Evolutionary conservation across 2,113 vertebrate species (phyloP).

Genomic region (Castor canadensis): DNA sequence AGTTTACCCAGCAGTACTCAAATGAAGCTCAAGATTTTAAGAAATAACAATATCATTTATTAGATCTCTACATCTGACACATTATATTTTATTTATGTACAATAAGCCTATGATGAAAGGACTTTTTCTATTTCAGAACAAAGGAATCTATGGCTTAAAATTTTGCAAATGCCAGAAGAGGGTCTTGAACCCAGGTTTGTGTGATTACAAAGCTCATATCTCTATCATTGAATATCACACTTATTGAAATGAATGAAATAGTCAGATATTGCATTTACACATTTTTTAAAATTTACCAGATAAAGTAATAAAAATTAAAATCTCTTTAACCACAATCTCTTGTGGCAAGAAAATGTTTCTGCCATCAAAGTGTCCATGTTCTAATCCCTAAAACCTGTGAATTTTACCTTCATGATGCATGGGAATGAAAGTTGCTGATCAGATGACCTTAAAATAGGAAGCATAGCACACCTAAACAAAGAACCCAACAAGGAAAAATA

Average conservation of each 20-base stretch:
- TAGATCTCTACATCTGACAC: not conserved
- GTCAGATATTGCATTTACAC: not conserved
- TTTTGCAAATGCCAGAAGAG: not conserved
- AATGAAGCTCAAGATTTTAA: not conserved
- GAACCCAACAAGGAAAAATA: not conserved
- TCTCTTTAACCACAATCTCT: not conserved
- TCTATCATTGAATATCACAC: not conserved
- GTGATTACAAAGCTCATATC: not conserved
- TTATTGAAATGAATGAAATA: not conserved
- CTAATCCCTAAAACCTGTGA: not conserved
- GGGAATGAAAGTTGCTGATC: not conserved
- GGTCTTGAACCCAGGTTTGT: not conserved
- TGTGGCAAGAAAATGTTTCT: not conserved
- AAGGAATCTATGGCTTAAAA: not conserved
- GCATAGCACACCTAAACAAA: not conserved
- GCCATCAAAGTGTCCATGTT: not conserved
- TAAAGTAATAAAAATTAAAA: not conserved
- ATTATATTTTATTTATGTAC: not conserved
- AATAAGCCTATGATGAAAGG: not conserved
- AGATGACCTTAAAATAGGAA: not conserved
- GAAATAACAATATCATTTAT: not conserved
- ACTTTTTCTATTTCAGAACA: not conserved
- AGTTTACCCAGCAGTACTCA: not conserved
- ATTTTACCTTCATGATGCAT: not conserved
- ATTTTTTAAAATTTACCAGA: not conserved